Evolutionary conservation across 2,888 invertebrate genomes (phyloP).

Genomic region (Steromphala cineraria): DNA sequence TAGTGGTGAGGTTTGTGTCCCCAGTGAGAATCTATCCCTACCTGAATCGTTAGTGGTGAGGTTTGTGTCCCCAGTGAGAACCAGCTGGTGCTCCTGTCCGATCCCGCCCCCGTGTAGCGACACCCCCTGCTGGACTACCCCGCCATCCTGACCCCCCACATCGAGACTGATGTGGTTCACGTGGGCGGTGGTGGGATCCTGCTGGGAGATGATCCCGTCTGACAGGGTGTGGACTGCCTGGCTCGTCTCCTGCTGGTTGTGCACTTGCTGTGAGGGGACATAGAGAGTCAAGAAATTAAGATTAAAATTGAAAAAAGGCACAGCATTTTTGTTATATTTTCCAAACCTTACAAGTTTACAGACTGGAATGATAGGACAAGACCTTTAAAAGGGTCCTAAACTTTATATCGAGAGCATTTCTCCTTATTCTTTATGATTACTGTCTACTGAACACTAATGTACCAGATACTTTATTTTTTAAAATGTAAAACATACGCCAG

Average conservation of each 20-base stretch:
- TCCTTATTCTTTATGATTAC: too few relatives aligned
- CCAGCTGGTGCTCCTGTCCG: slow-evolving; percentile 90
- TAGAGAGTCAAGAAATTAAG: neutral
- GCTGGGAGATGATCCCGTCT: slow-evolving; percentile 78
- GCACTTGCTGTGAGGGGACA: neutral
- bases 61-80: slow-evolving; percentile 86
- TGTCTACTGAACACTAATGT: too few relatives aligned
- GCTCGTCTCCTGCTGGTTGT: slow-evolving; percentile 47
- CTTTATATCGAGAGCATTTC: too few relatives aligned
- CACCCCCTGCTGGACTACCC: slow-evolving; percentile 45
- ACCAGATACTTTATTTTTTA: too few relatives aligned
- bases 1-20: too few relatives aligned
- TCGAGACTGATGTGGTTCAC: slow-evolving; percentile 86
- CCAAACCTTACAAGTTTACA: too few relatives aligned
- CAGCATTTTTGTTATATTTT: too few relatives aligned
- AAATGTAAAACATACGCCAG: too few relatives aligned
- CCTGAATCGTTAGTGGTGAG: slow-evolving; percentile 34
- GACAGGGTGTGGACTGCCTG: slow-evolving; percentile 75
- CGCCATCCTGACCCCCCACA: slow-evolving; percentile 43
- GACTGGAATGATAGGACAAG: too few relatives aligned
- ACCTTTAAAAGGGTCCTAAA: too few relatives aligned
- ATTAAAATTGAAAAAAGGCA: too few relatives aligned
- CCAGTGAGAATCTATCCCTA: too few relatives aligned
- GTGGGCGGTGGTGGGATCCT: slow-evolving; percentile 54
- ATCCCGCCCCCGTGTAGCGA: slow-evolving; percentile 79